phyloP scores from a whole-genome alignment of 2,113 vertebrate species.

The Lucifuga dentata region DNA sequence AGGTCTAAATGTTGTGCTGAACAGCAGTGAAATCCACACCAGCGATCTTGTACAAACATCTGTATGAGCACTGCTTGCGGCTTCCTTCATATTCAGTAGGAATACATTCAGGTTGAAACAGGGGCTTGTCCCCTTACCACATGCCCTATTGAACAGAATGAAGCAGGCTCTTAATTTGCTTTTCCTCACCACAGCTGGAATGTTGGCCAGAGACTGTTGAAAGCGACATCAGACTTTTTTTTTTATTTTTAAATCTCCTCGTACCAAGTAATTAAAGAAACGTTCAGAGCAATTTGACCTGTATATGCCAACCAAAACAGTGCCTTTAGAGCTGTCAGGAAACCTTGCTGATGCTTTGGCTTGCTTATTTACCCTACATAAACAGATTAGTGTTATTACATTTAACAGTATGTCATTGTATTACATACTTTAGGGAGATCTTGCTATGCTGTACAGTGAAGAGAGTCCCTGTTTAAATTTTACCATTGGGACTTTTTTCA shows the following conservation, averaged over 20 bases:
- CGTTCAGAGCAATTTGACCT: slow-evolving; percentile 30
- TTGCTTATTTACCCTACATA: slow-evolving; percentile 33
- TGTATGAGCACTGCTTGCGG: not conserved
- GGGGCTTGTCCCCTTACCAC: slow-evolving; percentile 14
- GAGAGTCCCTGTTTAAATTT: slow-evolving; percentile 6
- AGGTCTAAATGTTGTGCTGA: not conserved
- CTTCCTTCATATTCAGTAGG: slow-evolving; percentile 7
- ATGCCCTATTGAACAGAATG: slow-evolving; percentile 35
- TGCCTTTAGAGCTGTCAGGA: slow-evolving; percentile 23
- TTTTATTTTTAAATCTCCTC: slow-evolving; percentile 15
- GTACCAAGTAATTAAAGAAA: slow-evolving; percentile 44
- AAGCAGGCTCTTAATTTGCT: slow-evolving; percentile 36
- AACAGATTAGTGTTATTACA: slow-evolving; percentile 47
- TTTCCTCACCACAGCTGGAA: slow-evolving; percentile 37
- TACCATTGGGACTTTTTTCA: not conserved
- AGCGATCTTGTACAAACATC: not conserved
- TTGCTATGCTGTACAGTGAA: slow-evolving; percentile 1
- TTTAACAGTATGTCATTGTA: slow-evolving; percentile 36
- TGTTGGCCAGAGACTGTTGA: slow-evolving; percentile 24
- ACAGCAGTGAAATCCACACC: not conserved
- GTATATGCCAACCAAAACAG: slow-evolving; percentile 51
- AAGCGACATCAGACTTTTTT: slow-evolving; percentile 17
- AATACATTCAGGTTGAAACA: slow-evolving; percentile 38
- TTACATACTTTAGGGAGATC: slow-evolving; percentile 10
- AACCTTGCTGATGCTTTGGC: slow-evolving; percentile 32